A percentile compares a stretch with the other conserved stretches of the same genome.
These are phyloP conservation scores for Neria commutata DNA, from an alignment of 2,888 invertebrate species.

Conservation along the genomic window DNA sequence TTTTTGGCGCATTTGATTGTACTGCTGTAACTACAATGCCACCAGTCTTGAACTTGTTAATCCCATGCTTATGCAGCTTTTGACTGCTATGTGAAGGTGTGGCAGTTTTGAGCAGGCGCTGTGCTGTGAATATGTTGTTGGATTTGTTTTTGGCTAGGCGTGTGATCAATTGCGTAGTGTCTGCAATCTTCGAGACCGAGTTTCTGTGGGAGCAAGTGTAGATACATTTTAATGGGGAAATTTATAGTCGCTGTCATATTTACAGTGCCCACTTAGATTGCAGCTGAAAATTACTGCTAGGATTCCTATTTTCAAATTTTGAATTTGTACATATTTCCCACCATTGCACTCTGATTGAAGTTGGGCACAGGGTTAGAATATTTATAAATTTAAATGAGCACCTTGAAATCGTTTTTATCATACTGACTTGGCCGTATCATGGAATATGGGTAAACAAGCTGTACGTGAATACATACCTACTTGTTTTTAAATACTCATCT, in stretches of 20 bases:
- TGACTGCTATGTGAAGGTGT: conserved; percentile 7
- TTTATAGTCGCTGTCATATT: too few relatives aligned
- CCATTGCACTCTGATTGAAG: too few relatives aligned
- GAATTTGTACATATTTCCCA: too few relatives aligned
- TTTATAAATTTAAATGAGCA: background rate
- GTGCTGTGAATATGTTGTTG: background rate
- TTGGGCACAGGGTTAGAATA: too few relatives aligned
- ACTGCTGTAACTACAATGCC: conserved; percentile 68
- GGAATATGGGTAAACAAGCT: background rate
- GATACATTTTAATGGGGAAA: too few relatives aligned
- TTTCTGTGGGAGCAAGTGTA: conserved; percentile 34
- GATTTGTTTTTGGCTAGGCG: conserved; percentile 40
- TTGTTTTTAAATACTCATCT: too few relatives aligned
- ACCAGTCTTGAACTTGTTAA: conserved; percentile 66
- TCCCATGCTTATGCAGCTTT: conserved; percentile 19
- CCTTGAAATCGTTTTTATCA: background rate
- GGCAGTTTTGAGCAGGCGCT: conserved; percentile 10
- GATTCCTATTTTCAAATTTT: too few relatives aligned
- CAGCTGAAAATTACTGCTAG: too few relatives aligned
- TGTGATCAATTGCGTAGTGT: conserved; percentile 48
- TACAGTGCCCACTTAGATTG: too few relatives aligned
- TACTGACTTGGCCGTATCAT: background rate
- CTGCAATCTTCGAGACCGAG: conserved; percentile 47
- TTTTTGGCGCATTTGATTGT: conserved; percentile 36
- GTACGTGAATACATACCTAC: too few relatives aligned